phyloP scores from a whole-genome alignment of 2,888 invertebrate species.

The Cerceris ruficornis region DNA sequence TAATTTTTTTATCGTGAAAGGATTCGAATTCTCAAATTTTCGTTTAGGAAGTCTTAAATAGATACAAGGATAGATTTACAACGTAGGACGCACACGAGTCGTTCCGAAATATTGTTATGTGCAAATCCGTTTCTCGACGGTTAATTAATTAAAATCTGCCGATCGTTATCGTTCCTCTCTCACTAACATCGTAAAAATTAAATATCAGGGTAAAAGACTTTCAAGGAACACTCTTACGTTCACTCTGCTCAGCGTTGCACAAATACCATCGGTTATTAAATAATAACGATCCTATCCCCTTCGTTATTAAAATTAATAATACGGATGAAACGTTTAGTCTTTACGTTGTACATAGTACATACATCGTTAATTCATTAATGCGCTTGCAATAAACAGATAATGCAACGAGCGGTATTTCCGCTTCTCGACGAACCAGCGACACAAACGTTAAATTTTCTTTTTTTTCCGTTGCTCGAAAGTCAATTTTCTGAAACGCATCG shows the following conservation, averaged over 20 bases:
- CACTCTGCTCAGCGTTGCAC: not conserved
- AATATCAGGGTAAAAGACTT: not conserved
- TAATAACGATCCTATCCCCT: slow-evolving; percentile 27
- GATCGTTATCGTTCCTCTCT: not conserved
- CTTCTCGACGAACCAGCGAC: not conserved
- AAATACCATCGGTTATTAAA: slow-evolving; percentile 24
- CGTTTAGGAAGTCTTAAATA: not conserved
- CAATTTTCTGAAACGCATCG: not conserved
- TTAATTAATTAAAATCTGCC: not conserved
- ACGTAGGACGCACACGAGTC: no score
- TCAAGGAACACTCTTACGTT: not conserved
- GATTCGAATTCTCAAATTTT: not conserved
- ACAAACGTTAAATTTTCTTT: slow-evolving; percentile 5
- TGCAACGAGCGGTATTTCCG: slow-evolving; percentile 26
- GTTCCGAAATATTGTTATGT: no score
- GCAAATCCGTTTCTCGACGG: no score
- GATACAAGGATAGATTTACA: not conserved
- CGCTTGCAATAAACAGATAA: slow-evolving; percentile 31
- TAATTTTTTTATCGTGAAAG: not conserved
- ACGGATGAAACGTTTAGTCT: slow-evolving; percentile 39
- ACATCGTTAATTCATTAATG: slow-evolving; percentile 60
- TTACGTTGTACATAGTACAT: slow-evolving; percentile 79
- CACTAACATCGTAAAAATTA: not conserved
- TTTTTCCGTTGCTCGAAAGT: not conserved
- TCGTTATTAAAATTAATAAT: slow-evolving; percentile 27